phyloP scores from a whole-genome alignment of 2,113 vertebrate species.

The Astatotilapia flaviijosephi region DNA sequence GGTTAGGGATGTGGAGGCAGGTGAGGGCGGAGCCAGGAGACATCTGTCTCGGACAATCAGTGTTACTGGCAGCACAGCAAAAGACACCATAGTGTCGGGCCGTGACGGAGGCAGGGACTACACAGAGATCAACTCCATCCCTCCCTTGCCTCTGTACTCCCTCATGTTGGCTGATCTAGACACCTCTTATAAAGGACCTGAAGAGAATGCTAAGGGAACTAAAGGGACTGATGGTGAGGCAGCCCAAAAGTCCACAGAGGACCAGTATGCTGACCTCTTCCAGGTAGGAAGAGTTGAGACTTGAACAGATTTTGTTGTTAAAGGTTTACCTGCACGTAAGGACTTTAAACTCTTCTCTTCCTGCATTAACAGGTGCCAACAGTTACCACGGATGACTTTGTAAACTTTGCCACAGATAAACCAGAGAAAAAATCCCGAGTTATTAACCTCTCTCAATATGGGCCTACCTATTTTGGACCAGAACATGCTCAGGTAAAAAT shows the following conservation, averaged over 20 bases:
- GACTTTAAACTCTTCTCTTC: not conserved
- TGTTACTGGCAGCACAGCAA: constrained; percentile 95
- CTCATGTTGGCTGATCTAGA: constrained; percentile 92
- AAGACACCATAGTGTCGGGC: constrained; percentile 92
- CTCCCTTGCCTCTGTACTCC: constrained; percentile 86
- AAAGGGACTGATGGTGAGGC: constrained; percentile 72
- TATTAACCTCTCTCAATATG: constrained; percentile 95
- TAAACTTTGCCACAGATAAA: constrained; percentile 90
- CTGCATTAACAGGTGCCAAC: constrained; percentile 62
- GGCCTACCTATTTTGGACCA: constrained; percentile 91
- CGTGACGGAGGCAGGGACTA: constrained; percentile 94
- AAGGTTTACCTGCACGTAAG: not conserved
- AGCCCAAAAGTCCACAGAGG: constrained; percentile 72
- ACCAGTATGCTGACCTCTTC: constrained; percentile 93
- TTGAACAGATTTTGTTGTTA: not conserved
- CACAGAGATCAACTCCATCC: constrained; percentile 97
- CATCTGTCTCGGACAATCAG: constrained; percentile 97
- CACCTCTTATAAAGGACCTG: constrained; percentile 79
- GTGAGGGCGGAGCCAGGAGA: constrained; percentile 84
- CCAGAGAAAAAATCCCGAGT: constrained; percentile 90
- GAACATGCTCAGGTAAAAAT: constrained; percentile 83
- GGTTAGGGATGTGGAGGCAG: constrained; percentile 88
- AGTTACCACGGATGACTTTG: constrained; percentile 89
- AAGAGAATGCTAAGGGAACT: constrained; percentile 78
- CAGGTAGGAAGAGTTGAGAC: constrained; percentile 58